Evolutionary conservation across 2,113 vertebrate genomes (phyloP).

Genomic region (Sinocyclocheilus anophthalmus): DNA sequence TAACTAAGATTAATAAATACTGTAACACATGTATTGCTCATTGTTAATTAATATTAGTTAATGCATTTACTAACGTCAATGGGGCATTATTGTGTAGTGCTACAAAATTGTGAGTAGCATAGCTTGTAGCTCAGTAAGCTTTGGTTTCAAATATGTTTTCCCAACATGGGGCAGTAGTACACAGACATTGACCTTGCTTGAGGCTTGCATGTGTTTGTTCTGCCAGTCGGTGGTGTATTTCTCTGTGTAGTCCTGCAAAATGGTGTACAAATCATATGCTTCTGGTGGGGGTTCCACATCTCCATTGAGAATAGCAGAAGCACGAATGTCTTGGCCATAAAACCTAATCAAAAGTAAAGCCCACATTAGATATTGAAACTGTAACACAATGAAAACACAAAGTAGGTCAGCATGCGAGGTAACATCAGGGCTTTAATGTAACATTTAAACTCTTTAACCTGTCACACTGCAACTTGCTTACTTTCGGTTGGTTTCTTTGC

Average conservation of each 20-base stretch:
- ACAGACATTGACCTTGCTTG: slow-evolving; percentile 56
- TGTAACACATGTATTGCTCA: too few species aligned
- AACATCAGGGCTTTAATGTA: neutral
- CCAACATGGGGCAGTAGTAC: neutral
- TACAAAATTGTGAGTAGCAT: neutral
- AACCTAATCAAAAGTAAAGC: slow-evolving; percentile 70
- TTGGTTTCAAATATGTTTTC: neutral
- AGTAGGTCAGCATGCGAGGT: neutral
- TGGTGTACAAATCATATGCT: slow-evolving; percentile 85
- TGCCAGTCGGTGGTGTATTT: slow-evolving; percentile 81
- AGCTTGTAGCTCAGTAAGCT: neutral
- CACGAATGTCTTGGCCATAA: slow-evolving; percentile 88
- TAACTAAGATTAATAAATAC: too few species aligned
- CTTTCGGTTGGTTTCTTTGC: slow-evolving; percentile 97
- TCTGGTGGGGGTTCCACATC: slow-evolving; percentile 84
- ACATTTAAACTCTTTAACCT: neutral
- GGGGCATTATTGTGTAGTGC: too few species aligned
- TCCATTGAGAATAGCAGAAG: slow-evolving; percentile 89
- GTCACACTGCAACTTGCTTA: slow-evolving; percentile 63
- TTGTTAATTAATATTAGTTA: too few species aligned
- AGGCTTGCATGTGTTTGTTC: slow-evolving; percentile 52
- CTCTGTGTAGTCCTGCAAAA: slow-evolving; percentile 85
- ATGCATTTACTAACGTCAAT: too few species aligned
- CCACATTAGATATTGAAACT: neutral
- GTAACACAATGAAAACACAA: slow-evolving; percentile 14